A percentile compares a stretch with the other conserved stretches of the same genome.
Conservation (phyloP, 2,797 vertebrate genomes). For the Sebastes matsubarae region DNA sequence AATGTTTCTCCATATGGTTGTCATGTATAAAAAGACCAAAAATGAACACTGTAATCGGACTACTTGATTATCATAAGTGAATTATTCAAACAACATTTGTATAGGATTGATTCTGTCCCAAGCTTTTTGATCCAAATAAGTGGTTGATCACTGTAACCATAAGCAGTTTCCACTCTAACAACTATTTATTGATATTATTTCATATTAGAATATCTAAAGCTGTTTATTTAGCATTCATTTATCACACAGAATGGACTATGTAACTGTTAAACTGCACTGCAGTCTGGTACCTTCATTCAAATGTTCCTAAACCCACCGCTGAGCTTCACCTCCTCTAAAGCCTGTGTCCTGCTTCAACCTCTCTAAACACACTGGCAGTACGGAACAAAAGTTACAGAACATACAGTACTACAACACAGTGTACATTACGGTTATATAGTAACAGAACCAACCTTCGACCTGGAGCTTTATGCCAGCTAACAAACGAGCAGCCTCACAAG, state of each 20-base stretch:
- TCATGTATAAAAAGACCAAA: too few relatives aligned
- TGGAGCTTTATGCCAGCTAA: not conserved
- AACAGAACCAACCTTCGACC: not conserved
- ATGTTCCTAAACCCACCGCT: not conserved
- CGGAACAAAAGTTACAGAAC: conserved; percentile 16
- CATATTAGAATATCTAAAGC: not conserved
- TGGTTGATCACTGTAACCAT: too few relatives aligned
- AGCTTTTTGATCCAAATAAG: too few relatives aligned
- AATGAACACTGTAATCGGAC: too few relatives aligned
- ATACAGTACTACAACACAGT: not conserved
- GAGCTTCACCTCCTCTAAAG: not conserved
- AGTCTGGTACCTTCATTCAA: not conserved
- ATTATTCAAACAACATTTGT: too few relatives aligned
- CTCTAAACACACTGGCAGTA: not conserved
- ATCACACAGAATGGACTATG: not conserved
- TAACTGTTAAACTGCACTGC: not conserved
- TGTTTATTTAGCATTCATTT: not conserved
- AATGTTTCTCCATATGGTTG: too few relatives aligned
- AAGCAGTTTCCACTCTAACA: too few relatives aligned
- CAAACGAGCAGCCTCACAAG: conserved; percentile 18
- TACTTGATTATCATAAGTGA: too few relatives aligned
- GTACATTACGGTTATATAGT: not conserved
- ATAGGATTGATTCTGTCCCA: too few relatives aligned
- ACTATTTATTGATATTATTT: too few relatives aligned
- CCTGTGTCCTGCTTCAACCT: not conserved